Evolutionary conservation across 2,797 vertebrate species (phyloP).

Genomic region (Trematomus bernacchii): DNA sequence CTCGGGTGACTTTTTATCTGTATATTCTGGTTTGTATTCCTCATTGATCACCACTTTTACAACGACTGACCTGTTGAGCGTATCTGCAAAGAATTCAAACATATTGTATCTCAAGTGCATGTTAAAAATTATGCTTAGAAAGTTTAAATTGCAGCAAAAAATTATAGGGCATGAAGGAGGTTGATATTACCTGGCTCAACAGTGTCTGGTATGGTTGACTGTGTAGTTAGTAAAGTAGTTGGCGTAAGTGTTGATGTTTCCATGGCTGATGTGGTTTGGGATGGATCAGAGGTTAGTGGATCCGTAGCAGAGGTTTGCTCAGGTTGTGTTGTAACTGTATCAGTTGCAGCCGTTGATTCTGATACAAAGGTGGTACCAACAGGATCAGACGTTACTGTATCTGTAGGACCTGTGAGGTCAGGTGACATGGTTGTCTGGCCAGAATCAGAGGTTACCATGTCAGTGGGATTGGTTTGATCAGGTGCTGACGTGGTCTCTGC

Average conservation of each 20-base stretch:
- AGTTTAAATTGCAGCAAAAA: background rate
- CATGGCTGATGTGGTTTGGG: background rate
- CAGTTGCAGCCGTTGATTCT: too few species aligned
- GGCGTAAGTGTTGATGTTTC: background rate
- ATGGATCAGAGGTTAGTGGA: too few species aligned
- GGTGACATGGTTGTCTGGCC: background rate
- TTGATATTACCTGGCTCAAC: slow-evolving; percentile 23
- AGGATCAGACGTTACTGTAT: too few species aligned
- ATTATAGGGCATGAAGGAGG: too few species aligned
- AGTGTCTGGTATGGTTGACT: too few species aligned
- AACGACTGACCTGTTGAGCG: background rate
- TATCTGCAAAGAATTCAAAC: slow-evolving; percentile 7
- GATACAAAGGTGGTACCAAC: background rate
- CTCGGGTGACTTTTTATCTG: background rate
- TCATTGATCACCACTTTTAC: slow-evolving; percentile 16
- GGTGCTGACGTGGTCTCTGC: fast-evolving
- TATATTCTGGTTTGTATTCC: background rate
- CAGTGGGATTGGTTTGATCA: background rate
- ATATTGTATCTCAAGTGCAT: background rate
- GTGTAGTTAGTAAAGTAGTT: background rate
- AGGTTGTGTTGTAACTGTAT: too few species aligned
- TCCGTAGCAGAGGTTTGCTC: too few species aligned
- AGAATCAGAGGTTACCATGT: background rate
- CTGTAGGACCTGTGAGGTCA: too few species aligned
- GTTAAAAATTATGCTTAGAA: too few species aligned